Base-by-base conservation (phyloP, 2,888 invertebrate species). In the Dynastes maya region DNA sequence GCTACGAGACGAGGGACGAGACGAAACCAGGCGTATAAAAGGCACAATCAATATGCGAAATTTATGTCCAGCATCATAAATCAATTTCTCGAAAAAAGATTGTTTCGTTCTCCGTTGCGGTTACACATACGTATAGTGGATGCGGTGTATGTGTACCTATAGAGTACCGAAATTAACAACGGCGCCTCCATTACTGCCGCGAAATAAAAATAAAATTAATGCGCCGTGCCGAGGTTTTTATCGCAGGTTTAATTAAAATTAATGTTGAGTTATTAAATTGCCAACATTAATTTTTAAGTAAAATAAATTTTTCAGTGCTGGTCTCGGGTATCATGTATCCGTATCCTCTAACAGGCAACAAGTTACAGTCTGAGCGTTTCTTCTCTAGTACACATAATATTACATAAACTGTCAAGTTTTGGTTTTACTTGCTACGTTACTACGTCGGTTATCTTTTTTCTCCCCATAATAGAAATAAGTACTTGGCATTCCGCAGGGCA, bases 31-130 rank as follows among this genome's bases (percentile, higher is more conserved):
- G 16, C 16, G 45, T 40, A 37, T 55, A 16, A 58, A 74, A 76
- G 68, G 58, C n/a, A 68, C 76, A 64, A 68, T 68, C 68, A 71
- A 78, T 78, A 78, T 64, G 71, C 71, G 37, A 78, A 78, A 78
- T 78, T 78, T 78, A 78, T 74, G 16, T 61, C 27, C 61, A 9
- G 27, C 27, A 63, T 22, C 37, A 72, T 72, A 74, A 74, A 74
- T 74, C 72, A 74, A 61, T 74, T 71, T 22, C 29, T 51, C 51
- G 27, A 74, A 74, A 61, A 74, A n/a, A 22, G 13, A 74, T n/a
- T 55, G 16, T 71, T 63, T 74, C 37, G 1, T 45, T 63, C 27
- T 68, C 13, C 11, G 45, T 13, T 51, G 11, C 49, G 67, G 22
- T 45, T 45, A 27, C 16, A 22, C 16, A 9, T 22, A 68, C 49